A percentile compares a stretch with the other conserved stretches of the same genome.
These are phyloP conservation scores for Sterrhoptilus dennistouni DNA, from an alignment of 2,113 vertebrate species.

Conservation along the genomic window DNA sequence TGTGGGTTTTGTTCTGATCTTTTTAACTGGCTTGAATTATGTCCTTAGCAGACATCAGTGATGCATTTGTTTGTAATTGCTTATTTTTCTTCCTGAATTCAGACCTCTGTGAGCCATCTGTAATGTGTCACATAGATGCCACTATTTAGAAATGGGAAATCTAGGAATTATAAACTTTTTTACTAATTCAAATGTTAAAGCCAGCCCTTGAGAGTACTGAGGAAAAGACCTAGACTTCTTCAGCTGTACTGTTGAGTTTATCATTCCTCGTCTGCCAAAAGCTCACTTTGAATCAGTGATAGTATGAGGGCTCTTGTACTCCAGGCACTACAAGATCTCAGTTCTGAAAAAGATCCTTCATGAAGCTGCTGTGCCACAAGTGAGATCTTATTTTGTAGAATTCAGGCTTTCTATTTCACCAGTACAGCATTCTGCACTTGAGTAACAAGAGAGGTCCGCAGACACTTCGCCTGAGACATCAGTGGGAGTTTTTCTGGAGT, in stretches of 20 bases:
- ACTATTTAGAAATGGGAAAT: not conserved
- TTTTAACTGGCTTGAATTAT: constrained; percentile 46
- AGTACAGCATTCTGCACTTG: not conserved
- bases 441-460: not conserved
- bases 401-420: not conserved
- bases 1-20: constrained; percentile 16
- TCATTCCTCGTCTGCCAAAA: not conserved
- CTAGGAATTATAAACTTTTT: not conserved
- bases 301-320: not conserved
- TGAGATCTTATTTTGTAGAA: not conserved
- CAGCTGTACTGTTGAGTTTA: not conserved
- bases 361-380: not conserved
- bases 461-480: not conserved
- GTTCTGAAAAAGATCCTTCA: not conserved
- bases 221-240: not conserved
- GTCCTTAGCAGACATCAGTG: not conserved
- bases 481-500: not conserved
- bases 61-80: constrained; percentile 51
- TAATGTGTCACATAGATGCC: not conserved
- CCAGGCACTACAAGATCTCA: not conserved
- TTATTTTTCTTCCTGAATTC: constrained; percentile 43
- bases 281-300: not conserved
- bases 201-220: not conserved
- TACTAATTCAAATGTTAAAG: not conserved
- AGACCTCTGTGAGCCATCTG: not conserved